Conservation (phyloP, 2,797 vertebrate genomes). For the Enteromius paludinosus region DNA sequence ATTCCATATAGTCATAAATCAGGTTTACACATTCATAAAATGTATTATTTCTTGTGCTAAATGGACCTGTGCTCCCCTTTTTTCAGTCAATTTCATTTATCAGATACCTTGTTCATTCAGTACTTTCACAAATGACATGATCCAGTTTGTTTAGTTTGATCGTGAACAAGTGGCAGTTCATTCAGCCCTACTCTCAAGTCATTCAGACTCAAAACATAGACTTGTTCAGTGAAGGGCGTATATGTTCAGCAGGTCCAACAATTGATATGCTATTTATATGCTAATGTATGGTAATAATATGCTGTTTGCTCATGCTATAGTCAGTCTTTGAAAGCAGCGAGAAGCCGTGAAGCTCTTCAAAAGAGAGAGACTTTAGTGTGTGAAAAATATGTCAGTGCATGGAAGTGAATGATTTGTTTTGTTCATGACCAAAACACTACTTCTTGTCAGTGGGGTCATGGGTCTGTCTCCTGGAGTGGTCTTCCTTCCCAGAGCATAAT, state of each 20-base stretch:
- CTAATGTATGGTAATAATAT: slow-evolving; percentile 18
- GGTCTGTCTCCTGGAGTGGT: slow-evolving; percentile 11
- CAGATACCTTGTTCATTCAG: slow-evolving; percentile 10
- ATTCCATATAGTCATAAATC: neutral
- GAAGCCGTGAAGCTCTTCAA: neutral
- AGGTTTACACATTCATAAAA: neutral
- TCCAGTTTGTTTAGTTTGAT: neutral
- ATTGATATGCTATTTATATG: slow-evolving; percentile 13
- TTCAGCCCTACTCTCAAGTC: neutral
- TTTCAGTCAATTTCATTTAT: neutral
- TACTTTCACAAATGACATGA: neutral
- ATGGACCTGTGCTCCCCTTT: neutral
- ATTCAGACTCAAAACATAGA: neutral
- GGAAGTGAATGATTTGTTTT: slow-evolving; percentile 21
- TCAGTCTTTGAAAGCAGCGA: slow-evolving; percentile 1
- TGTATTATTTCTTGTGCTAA: neutral
- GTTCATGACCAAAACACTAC: slow-evolving; percentile 11
- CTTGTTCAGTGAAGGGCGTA: neutral
- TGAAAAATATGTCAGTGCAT: neutral
- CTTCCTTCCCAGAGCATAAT: slow-evolving; percentile 45
- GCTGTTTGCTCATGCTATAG: slow-evolving; percentile 15
- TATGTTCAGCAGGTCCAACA: slow-evolving; percentile 8
- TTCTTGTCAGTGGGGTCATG: slow-evolving; percentile 33
- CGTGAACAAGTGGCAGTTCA: neutral
- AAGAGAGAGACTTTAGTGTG: neutral